Percentiles rank a stretch among this genome's conserved stretches.
Evolutionary conservation across 2,113 vertebrate species (phyloP).

Genomic region (Poeciliopsis occidentalis): DNA sequence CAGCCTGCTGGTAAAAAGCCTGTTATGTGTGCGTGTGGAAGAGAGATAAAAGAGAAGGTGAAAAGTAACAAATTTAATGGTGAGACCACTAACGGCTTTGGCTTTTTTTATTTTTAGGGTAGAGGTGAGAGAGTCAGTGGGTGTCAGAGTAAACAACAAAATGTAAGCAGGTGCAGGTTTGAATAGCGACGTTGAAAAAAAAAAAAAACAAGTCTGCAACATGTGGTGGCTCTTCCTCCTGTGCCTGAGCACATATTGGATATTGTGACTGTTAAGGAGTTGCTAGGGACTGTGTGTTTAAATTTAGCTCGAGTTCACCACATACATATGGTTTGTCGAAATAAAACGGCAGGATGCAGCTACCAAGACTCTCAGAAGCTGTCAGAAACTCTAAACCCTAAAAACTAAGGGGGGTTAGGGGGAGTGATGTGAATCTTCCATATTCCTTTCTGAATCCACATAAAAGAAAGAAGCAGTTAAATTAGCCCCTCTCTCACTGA

Average conservation of each 20-base stretch:
- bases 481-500: slow-evolving; percentile 11
- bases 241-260: slow-evolving; percentile 34
- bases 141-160: slow-evolving; percentile 40
- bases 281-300: slow-evolving; percentile 52
- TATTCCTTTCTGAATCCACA: slow-evolving; percentile 30
- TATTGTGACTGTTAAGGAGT: slow-evolving; percentile 42
- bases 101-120: slow-evolving; percentile 26
- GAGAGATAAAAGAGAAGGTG: slow-evolving; percentile 26
- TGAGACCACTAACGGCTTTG: slow-evolving; percentile 33
- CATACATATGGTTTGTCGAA: slow-evolving; percentile 32
- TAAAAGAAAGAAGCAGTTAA: slow-evolving; percentile 32
- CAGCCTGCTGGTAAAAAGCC: slow-evolving; percentile 35
- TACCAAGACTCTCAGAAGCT: slow-evolving; percentile 19
- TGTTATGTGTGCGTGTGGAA: slow-evolving; percentile 14
- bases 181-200: slow-evolving; percentile 9
- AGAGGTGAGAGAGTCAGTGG: slow-evolving; percentile 21
- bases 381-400: slow-evolving; percentile 36
- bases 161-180: slow-evolving; percentile 9
- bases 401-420: not conserved
- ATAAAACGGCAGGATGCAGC: slow-evolving; percentile 34
- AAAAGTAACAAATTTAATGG: slow-evolving; percentile 56
- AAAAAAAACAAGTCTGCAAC: slow-evolving; percentile 15
- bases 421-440: not conserved
- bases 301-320: slow-evolving; percentile 48
- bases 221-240: slow-evolving; percentile 24